Base-by-base conservation (phyloP, 2,888 invertebrate genomes). In the Pediacus dermestoides region DNA sequence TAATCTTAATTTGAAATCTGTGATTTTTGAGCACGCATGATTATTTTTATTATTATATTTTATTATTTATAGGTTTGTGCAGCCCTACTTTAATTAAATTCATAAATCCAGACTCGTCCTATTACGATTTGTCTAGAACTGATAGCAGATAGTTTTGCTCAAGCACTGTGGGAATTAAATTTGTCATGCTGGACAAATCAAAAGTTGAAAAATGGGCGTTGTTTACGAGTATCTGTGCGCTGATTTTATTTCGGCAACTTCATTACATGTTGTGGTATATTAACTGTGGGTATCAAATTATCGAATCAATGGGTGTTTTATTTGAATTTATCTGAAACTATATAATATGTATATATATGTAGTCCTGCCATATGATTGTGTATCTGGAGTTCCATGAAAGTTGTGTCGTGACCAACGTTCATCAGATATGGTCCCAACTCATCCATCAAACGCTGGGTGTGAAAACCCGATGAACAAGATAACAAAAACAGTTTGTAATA, bases 361-460 rank as follows among this genome's bases (percentile, higher is more conserved):
- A n/a, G n/a, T 44, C 47, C 44, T 49, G 49, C 52, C 49, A 52
- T 50, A 55, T 58, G 55, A 55, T 58, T 54, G 58, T 54, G 47
- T 53, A 53, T 58, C 37, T 53, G 55, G 53, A 53, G 56, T 61
- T 57, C 60, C 57, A 55, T 55, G 60, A 63, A 60, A 61, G 58
- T 57, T 53, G 48, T 64, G 65, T 67, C 67, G 67, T 67, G 67
- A 66, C 67, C 63, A 58, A 54, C 60, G 63, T 64, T 62, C 65
- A 67, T 67, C 67, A 66, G 67, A 67, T 67, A 66, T 55, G 61
- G 58, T 57, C 59, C 57, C 60, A 51, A 62, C 60, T 66, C 66
- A 66, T 67, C 66, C 66, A 66, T 67, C 67, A 66, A 66, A 64
- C 54, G 55, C 53, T 65, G 64, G 66, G 67, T 67, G 68, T 66